Evolutionary conservation across 2,888 invertebrate species (phyloP).

Genomic region (Phasia obesa): DNA sequence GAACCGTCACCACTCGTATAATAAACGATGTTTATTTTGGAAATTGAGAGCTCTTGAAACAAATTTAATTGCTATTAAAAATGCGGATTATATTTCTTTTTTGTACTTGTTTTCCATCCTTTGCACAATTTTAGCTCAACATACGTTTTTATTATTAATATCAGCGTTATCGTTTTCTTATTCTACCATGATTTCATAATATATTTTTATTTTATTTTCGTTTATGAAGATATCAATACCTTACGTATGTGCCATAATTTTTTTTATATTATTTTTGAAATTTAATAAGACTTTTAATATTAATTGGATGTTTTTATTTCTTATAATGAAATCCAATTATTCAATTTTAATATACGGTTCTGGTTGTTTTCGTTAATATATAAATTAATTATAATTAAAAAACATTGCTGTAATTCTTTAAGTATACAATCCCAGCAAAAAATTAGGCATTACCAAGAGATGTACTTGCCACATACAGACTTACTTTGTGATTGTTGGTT

Average conservation of each 20-base stretch:
- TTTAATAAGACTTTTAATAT: constrained; percentile 43
- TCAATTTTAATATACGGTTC: not conserved
- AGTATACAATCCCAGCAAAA: too few relatives aligned
- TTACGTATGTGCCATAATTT: not conserved
- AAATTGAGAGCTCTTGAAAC: constrained; percentile 50
- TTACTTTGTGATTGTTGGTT: too few relatives aligned
- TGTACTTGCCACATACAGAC: too few relatives aligned
- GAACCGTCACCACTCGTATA: constrained; percentile 19
- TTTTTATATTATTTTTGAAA: constrained; percentile 11
- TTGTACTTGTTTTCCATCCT: constrained; percentile 5
- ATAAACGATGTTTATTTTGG: constrained; percentile 43
- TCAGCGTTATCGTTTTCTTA: not conserved
- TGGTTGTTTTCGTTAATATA: too few relatives aligned
- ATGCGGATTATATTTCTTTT: constrained; percentile 42
- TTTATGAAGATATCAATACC: too few relatives aligned
- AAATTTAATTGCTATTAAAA: constrained; percentile 60
- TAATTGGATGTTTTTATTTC: constrained; percentile 44
- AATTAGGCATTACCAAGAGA: too few relatives aligned
- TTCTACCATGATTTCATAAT: not conserved
- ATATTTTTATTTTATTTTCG: too few relatives aligned
- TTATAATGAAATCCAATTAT: not conserved
- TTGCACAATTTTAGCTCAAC: not conserved
- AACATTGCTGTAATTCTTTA: too few relatives aligned
- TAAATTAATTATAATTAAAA: too few relatives aligned
- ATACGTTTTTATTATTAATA: constrained; percentile 22